A percentile compares a stretch with the other conserved stretches of the same genome.
Conservation (phyloP, 2,797 vertebrate genomes). For the Catharus ustulatus region DNA sequence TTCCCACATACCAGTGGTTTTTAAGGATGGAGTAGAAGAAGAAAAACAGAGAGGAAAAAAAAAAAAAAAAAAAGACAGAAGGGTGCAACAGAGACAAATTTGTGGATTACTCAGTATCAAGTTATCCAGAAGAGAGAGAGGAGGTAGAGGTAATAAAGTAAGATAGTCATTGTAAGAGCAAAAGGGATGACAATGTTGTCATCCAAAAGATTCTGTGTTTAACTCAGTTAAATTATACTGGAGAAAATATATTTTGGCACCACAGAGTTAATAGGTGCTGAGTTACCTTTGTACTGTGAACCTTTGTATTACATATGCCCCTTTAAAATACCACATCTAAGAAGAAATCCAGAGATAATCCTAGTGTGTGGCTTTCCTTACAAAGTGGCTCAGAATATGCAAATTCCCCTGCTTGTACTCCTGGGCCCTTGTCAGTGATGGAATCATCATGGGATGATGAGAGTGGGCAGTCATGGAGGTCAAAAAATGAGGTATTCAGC, state of each 20-base stretch:
- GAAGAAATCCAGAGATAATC: neutral
- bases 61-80: neutral
- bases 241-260: neutral
- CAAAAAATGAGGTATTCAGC: neutral
- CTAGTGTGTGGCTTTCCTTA: neutral
- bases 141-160: neutral
- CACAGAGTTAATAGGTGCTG: neutral
- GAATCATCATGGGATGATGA: neutral
- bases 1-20: neutral
- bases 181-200: neutral
- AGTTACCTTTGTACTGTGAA: neutral
- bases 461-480: fast-evolving
- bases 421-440: neutral
- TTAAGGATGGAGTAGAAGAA: neutral
- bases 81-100: neutral
- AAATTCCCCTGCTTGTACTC: neutral
- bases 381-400: neutral
- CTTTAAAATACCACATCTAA: neutral
- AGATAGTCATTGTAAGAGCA: neutral
- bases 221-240: neutral
- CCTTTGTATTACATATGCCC: neutral
- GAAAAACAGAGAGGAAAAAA: neutral
- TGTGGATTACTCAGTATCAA: neutral
- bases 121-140: neutral
- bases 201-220: neutral